A percentile compares a stretch with the other conserved stretches of the same genome.
These are phyloP conservation scores for Diarsia rubi DNA, from an alignment of 2,888 invertebrate species.

Conservation along the genomic window DNA sequence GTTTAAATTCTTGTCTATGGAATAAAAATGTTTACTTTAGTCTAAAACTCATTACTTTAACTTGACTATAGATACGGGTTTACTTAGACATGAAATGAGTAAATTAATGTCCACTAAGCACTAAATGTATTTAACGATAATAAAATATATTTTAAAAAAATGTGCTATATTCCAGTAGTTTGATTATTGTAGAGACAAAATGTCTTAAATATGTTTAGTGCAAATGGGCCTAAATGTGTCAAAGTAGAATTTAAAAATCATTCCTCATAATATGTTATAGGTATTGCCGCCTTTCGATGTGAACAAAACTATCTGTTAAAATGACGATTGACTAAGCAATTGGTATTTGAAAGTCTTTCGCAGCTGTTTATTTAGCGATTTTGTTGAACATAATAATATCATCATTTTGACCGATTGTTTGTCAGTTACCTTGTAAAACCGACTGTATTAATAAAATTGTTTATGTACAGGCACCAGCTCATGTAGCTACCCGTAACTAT, in stretches of 20 bases:
- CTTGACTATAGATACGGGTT: too few species aligned
- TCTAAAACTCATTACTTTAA: too few species aligned
- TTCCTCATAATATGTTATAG: background rate
- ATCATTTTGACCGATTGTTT: constrained; percentile 20
- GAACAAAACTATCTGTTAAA: constrained; percentile 20
- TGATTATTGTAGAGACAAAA: background rate
- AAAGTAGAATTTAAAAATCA: background rate
- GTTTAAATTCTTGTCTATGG: too few species aligned
- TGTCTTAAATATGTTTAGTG: background rate
- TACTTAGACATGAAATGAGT: background rate
- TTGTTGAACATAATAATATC: background rate
- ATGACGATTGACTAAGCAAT: background rate
- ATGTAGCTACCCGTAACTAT: too few species aligned
- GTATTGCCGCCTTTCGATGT: background rate
- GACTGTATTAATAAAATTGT: background rate
- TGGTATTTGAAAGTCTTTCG: background rate
- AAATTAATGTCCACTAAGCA: background rate
- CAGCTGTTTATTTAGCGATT: background rate
- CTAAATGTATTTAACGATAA: background rate
- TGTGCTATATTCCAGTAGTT: background rate
- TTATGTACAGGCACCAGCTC: too few species aligned
- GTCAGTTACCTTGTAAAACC: background rate
- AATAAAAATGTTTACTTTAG: too few species aligned
- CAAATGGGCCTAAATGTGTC: background rate
- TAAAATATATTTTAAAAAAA: background rate